Evolutionary conservation across 2,113 vertebrate species (phyloP).

Genomic region (Pseudois nayaur): DNA sequence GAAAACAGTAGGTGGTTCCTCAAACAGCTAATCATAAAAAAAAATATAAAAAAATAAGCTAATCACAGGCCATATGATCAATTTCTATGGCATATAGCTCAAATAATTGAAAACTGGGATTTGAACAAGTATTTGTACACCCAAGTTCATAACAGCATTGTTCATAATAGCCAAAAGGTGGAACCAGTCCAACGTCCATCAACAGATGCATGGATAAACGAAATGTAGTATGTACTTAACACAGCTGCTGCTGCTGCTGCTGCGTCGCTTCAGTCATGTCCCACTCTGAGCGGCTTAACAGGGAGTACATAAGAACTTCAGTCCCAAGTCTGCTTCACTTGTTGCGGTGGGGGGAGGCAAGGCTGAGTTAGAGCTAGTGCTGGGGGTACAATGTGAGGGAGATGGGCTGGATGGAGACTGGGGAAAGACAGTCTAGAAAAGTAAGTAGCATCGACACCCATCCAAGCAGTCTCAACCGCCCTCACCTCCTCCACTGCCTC

Average conservation of each 20-base stretch:
- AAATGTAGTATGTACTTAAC: background rate
- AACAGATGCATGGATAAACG: background rate
- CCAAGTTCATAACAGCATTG: background rate
- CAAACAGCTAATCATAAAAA: background rate
- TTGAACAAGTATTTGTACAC: background rate
- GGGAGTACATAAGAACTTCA: background rate
- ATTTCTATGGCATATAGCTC: background rate
- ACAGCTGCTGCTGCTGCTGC: no score
- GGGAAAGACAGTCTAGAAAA: background rate
- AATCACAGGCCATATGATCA: background rate
- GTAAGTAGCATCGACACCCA: background rate
- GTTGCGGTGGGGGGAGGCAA: background rate
- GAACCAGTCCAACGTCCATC: background rate
- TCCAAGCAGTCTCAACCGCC: background rate
- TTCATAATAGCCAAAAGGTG: background rate
- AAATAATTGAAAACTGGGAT: background rate
- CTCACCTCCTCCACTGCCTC: rapidly evolving
- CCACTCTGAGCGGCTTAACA: no score
- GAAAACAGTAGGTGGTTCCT: background rate
- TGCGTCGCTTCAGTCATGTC: no score
- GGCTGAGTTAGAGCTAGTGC: background rate
- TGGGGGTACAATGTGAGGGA: background rate
- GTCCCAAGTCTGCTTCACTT: background rate
- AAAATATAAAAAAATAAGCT: background rate
- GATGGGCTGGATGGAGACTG: background rate